phyloP scores from a whole-genome alignment of 2,888 invertebrate species.

The Chaetogeoica ovagalla region DNA sequence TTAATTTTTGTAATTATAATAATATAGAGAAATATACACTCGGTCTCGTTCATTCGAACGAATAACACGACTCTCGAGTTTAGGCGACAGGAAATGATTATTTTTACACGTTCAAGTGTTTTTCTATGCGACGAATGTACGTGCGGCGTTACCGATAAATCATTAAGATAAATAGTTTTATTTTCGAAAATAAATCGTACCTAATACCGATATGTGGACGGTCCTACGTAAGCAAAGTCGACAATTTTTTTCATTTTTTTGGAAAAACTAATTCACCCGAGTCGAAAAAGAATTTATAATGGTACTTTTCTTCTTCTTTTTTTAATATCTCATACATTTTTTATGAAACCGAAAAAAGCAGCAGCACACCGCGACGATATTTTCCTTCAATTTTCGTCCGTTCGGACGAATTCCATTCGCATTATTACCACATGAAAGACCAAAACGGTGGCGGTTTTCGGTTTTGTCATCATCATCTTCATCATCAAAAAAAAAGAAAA shows the following conservation, averaged over 20 bases:
- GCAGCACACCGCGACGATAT: background rate
- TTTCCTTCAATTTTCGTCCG: slow-evolving; percentile 7
- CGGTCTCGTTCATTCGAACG: slow-evolving; percentile 1
- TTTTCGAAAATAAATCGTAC: slow-evolving; percentile 19
- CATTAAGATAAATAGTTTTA: slow-evolving; percentile 24
- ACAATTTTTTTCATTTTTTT: background rate
- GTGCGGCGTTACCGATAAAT: slow-evolving; percentile 20
- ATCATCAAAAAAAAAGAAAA: no score
- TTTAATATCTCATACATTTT: slow-evolving; percentile 40
- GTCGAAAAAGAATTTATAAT: background rate
- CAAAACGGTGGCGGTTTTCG: slow-evolving; percentile 16
- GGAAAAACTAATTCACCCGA: slow-evolving; percentile 16
- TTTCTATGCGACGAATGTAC: background rate
- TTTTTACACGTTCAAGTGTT: slow-evolving; percentile 19
- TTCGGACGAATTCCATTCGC: slow-evolving; percentile 23
- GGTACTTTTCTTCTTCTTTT: background rate
- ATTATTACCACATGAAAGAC: slow-evolving; percentile 49
- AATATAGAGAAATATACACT: background rate
- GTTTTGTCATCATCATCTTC: slow-evolving; percentile 1
- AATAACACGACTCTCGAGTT: slow-evolving; percentile 2
- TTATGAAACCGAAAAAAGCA: slow-evolving; percentile 17
- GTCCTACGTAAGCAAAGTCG: no score
- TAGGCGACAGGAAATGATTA: slow-evolving; percentile 21
- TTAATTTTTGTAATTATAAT: background rate
- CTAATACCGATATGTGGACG: no score